phyloP scores from a whole-genome alignment of 2,797 vertebrate genomes.

The Chiloscyllium punctatum region DNA sequence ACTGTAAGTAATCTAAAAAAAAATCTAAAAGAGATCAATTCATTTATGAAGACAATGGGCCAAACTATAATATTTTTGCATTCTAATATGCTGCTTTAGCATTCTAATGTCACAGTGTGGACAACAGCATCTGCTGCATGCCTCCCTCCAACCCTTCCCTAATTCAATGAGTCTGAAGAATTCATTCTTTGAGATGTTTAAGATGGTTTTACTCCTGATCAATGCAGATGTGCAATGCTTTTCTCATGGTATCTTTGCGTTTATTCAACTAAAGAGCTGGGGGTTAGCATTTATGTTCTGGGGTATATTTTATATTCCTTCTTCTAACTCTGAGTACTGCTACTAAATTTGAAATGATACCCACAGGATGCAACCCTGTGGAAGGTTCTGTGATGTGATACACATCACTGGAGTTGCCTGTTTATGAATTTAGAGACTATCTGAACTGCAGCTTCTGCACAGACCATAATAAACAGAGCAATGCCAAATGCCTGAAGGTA shows the following conservation, averaged over 20 bases:
- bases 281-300: neutral
- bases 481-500: neutral
- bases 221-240: neutral
- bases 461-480: neutral
- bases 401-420: neutral
- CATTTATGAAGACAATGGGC: neutral
- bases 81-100: neutral
- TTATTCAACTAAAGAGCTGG: too few species aligned
- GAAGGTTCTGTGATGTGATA: neutral
- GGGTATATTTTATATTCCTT: neutral
- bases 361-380: neutral
- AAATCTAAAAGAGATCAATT: too few species aligned
- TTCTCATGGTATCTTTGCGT: neutral
- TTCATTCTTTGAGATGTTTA: neutral
- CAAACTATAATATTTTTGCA: neutral
- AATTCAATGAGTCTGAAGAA: neutral
- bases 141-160: neutral
- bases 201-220: neutral
- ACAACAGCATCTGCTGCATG: neutral
- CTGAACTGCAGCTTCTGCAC: neutral
- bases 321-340: neutral
- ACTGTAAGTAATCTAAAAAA: too few species aligned
- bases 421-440: neutral
- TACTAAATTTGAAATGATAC: neutral
- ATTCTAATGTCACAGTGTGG: neutral